Base-by-base conservation (phyloP, 2,797 vertebrate genomes). In the Danio choprae region DNA sequence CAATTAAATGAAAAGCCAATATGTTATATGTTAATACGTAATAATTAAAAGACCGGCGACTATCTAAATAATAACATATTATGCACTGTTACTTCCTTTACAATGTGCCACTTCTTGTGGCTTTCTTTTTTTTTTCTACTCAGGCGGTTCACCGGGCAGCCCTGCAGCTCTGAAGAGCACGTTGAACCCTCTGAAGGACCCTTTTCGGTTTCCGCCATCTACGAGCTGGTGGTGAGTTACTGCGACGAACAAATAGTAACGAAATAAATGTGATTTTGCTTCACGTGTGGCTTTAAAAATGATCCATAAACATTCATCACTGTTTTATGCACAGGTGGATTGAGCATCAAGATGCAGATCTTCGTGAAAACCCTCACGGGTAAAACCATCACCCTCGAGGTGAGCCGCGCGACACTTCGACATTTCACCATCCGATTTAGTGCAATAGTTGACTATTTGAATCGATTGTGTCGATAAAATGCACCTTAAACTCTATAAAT, bases 311-410 rank as follows among this genome's bases (percentile, higher is more conserved):
- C 55, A 10, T 41, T 79, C 1, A 13, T 9, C 2, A 75, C 3
- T 70, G 18, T 46, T 36, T 2, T 5, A 7, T 7, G 4, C 2
- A 29, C 81, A 87, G 88, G 88, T 87, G 90, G 86, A 55, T 29
- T 73, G 56, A 56, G 22, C 76, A 48, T 72, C 80, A 79, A 73
- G 77, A 60, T 88, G 95, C 94, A 95, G 92, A 95, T 95, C 84
- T 95, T 95, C 81, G 94, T 95, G 82, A 95, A 95, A 83, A 95
- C 95, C 73, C 90, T 95, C 4, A 95, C 95, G 20, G 94, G 95
- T 84, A 95, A 95, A 86, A 95, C 94, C 65, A 95, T 95, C 85
- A 95, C 95, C 62, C 94, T 95, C 75, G 94, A 95, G 94, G 92
- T 93, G 70, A 79, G 77, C 44, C 7, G 44, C 56, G 3, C 67